Base-by-base conservation (phyloP, 1,140 invertebrate species). In the Maniola jurtina region DNA sequence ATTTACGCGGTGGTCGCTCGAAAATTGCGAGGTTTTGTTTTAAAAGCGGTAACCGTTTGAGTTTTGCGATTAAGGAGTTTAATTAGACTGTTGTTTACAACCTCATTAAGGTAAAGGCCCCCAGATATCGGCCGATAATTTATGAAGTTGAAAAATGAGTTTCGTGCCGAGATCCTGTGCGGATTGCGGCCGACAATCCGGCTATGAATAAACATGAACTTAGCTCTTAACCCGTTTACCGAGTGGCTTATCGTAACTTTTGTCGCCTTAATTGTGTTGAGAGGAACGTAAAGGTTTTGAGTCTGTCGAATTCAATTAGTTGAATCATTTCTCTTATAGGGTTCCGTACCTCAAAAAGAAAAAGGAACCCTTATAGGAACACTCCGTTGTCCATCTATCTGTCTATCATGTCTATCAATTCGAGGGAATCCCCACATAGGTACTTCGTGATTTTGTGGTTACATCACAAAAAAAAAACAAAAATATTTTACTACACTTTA, bases 51-150 rank as follows among this genome's bases (percentile, higher is more conserved):
- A 84, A 86, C 87, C 84, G 85, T 88, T 90, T 90, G 86, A 90
- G 88, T 90, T 88, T 88, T 82, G 86, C 86, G 88, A 90, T 90
- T 89, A 90, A 90, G 86, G 86, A 90, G 86, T 90, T 90, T 88
- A 90, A 90, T 90, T 88, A 90, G 85, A 86, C 83, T 79, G 84
- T 90, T 90, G 85, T 90, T 90, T 90, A 90, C 86, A 90, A 89
- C 84, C 88, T 89, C 88, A 88, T 90, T 90, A 90, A 80, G 76
- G 81, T 77, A 52, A 52, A 52, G 79, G 79, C 76, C 78, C 75
- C 75, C 79, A 73, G 83, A 81, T 88, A 89, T 89, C 80, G 79
- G 83, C 80, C 72, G 84, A 86, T 84, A 86, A 86, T 86, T 88
- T 87, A 85, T 81, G 79, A 86, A 85, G 75, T 86, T 88, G 85